Evolutionary conservation across 2,113 vertebrate species (phyloP), one percentile per base, ranked within the genome.

Genomic region (Furnarius figulus): DNA sequence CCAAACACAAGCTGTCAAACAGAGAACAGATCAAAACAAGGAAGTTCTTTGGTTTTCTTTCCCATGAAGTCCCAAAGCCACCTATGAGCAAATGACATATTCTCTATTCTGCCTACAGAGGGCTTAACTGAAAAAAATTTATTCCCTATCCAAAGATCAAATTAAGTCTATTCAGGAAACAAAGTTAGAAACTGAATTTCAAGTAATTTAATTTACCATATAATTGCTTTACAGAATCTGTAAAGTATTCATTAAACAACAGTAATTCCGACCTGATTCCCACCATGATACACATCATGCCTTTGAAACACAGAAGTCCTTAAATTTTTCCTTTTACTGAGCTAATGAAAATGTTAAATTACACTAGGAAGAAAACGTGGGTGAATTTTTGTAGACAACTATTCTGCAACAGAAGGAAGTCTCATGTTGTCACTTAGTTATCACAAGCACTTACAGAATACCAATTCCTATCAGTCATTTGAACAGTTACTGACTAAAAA

Each of bases 211-310:
- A 98, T 98, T 98, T 59, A 89, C 66, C 74, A 74, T 87, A 93
- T 97, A 98, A 98, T 98, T 97, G 96, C 95, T 92, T 98, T 91
- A 92, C 82, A 91, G 87, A 95, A 91, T 96, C 91, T 35, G 59
- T 94, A 93, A 97, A 97, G 93, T 83, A 95, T 96, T 98, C 95
- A 97, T 98, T 98, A 98, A 97, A 98, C 97, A 98, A 98, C 92
- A 92, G 84, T 89, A 97, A 98, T 97, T 98, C 94, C 93, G 96
- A 95, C 83, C 86, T 96, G 96, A 97, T 97, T 98, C 97, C 92
- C 96, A 81, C 94, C 89, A 72, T 89, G 95, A 96, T 93, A 97
- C 55, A 89, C 14, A 92, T 96, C 94, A 94, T 19, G 73, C 83
- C 87, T 98, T 85, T 95, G 91, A 95, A 98, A 94, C 91, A 97